A percentile compares a stretch with the other conserved stretches of the same genome.
These are phyloP conservation scores for Mercenaria mercenaria DNA, from an alignment of 1,140 invertebrate genomes.

Conservation along the genomic window DNA sequence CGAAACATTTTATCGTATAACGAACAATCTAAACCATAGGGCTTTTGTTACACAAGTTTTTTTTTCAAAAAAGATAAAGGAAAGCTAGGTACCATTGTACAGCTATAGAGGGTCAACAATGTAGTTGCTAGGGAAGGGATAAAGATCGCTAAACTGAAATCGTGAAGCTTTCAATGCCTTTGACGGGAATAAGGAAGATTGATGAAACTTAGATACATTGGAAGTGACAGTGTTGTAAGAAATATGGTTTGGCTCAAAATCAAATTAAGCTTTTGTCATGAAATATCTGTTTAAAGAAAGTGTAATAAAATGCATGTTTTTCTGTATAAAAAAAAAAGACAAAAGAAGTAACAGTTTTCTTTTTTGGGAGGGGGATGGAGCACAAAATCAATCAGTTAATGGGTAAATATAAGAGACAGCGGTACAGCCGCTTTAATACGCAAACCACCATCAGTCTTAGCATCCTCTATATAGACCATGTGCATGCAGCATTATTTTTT, in stretches of 20 bases:
- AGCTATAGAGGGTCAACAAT: not conserved
- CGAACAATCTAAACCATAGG: not conserved
- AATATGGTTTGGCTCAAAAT: not conserved
- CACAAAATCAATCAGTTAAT: too few relatives aligned
- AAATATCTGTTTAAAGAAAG: not conserved
- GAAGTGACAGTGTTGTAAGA: not conserved
- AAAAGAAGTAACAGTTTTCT: too few relatives aligned
- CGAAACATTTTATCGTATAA: slow-evolving; percentile 18
- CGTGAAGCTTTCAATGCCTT: not conserved
- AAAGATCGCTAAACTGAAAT: not conserved
- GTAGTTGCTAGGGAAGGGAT: slow-evolving; percentile 3
- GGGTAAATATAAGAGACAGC: too few relatives aligned
- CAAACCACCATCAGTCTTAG: too few relatives aligned
- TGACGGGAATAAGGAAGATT: not conserved
- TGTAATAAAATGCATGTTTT: too few relatives aligned
- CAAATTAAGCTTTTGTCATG: slow-evolving; percentile 2
- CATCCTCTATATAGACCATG: too few relatives aligned
- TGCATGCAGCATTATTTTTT: too few relatives aligned
- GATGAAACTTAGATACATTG: not conserved
- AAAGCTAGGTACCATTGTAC: slow-evolving; percentile 5
- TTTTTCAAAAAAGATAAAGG: slow-evolving; percentile 14
- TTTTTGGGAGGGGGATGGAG: too few relatives aligned
- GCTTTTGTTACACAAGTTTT: not conserved
- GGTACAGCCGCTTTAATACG: too few relatives aligned
- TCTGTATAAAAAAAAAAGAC: too few relatives aligned